Percentiles rank a stretch among this genome's conserved stretches.
phyloP scores from a whole-genome alignment of 2,888 invertebrate genomes.

The Aplocera efformata region DNA sequence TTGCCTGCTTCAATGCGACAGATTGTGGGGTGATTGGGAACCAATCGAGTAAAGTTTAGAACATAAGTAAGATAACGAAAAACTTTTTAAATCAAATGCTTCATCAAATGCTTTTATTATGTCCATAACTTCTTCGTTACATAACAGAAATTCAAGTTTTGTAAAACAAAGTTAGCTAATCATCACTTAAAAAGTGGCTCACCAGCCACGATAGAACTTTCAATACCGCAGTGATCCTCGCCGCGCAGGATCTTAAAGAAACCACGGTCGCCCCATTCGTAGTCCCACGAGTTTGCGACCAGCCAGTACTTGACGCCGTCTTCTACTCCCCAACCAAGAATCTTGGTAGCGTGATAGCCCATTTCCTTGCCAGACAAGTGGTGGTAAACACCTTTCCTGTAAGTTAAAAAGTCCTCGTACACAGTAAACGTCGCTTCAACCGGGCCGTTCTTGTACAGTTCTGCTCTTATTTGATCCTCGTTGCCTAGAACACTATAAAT shows the following conservation, averaged over 20 bases:
- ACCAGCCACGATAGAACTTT: slow-evolving; percentile 84
- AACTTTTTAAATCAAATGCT: too few relatives aligned
- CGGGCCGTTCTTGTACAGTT: slow-evolving; percentile 92
- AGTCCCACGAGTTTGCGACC: slow-evolving; percentile 96
- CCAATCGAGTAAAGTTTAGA: too few relatives aligned
- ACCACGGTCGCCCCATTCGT: slow-evolving; percentile 94
- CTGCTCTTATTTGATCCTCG: slow-evolving; percentile 86
- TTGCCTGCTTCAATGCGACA: too few relatives aligned
- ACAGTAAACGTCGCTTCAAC: slow-evolving; percentile 94
- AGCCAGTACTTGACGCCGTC: slow-evolving; percentile 91
- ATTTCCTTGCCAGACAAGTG: slow-evolving; percentile 86
- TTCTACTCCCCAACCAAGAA: slow-evolving; percentile 93
- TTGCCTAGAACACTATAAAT: slow-evolving; percentile 81
- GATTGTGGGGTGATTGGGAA: too few relatives aligned
- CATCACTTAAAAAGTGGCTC: slow-evolving; percentile 71
- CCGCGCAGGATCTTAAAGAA: slow-evolving; percentile 94
- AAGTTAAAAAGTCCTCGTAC: slow-evolving; percentile 89
- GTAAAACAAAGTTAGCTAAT: too few relatives aligned
- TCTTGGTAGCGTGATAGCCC: slow-evolving; percentile 93
- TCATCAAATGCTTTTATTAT: too few relatives aligned
- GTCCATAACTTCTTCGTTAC: too few relatives aligned
- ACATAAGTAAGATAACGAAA: too few relatives aligned
- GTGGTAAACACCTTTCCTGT: slow-evolving; percentile 87
- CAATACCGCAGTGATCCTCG: slow-evolving; percentile 87
- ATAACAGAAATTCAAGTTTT: too few relatives aligned